Percentiles rank a stretch among this genome's conserved stretches.
Conservation (phyloP, 2,797 vertebrate species). For the Myotis daubentonii region DNA sequence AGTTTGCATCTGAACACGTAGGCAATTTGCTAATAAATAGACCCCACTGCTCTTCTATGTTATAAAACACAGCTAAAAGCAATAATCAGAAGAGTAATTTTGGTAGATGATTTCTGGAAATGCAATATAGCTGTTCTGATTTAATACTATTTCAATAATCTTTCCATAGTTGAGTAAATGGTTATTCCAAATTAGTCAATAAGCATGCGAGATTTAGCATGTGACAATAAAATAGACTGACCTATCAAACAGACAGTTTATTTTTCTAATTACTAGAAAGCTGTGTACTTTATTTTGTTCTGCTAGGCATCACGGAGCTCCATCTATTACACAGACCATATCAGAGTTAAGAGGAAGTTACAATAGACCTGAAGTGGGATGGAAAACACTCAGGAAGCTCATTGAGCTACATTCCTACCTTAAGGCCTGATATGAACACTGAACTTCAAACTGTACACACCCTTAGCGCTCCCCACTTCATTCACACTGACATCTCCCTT, state of each 20-base stretch:
- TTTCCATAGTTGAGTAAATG: conserved; percentile 27
- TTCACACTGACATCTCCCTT: not conserved
- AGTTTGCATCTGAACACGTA: conserved; percentile 37
- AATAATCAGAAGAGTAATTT: conserved; percentile 12
- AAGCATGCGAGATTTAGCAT: conserved; percentile 63
- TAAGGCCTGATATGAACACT: not conserved
- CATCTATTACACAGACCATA: not conserved
- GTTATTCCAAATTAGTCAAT: conserved; percentile 49
- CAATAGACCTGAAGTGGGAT: not conserved
- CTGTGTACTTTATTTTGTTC: not conserved
- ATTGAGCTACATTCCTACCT: not conserved
- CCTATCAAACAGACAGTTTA: not conserved
- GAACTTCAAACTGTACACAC: not conserved
- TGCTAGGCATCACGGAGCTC: not conserved
- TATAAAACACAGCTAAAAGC: conserved; percentile 60
- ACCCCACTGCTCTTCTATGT: conserved; percentile 48
- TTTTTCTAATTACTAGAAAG: conserved; percentile 44
- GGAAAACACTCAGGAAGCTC: not conserved
- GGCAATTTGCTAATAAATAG: conserved; percentile 42
- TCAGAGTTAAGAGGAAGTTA: not conserved
- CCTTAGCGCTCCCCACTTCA: not conserved
- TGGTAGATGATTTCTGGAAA: conserved; percentile 38
- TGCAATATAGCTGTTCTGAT: conserved; percentile 47
- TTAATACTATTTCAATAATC: conserved; percentile 48
- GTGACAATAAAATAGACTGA: conserved; percentile 33